These are phyloP conservation scores for Semicossyphus pulcher DNA, from an alignment of 2,113 vertebrate genomes.

Conservation along the genomic window DNA sequence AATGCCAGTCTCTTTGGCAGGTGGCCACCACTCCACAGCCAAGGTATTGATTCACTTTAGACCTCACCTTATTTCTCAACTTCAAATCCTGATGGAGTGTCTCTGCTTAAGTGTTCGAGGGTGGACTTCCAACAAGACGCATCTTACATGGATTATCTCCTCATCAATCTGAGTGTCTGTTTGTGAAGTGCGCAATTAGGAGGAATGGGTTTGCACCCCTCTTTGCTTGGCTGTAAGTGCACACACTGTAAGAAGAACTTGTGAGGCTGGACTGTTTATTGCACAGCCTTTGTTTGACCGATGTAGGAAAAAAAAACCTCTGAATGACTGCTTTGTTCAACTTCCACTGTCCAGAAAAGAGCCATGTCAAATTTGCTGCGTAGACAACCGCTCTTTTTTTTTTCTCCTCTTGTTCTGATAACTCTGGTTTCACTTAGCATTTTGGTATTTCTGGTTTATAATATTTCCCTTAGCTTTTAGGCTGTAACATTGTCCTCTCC, in stretches of 20 bases:
- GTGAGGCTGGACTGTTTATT: conserved; percentile 25
- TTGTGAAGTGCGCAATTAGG: conserved; percentile 59
- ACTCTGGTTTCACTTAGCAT: conserved; percentile 70
- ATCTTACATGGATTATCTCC: conserved; percentile 74
- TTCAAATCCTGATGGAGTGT: conserved; percentile 82
- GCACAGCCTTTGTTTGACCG: conserved; percentile 48
- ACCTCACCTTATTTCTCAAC: conserved; percentile 83
- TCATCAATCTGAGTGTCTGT: conserved; percentile 67
- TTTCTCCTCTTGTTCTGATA: conserved; percentile 34
- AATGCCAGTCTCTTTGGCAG: conserved; percentile 84
- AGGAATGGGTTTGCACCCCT: conserved; percentile 36
- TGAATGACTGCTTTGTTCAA: not conserved
- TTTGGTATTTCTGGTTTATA: conserved; percentile 53
- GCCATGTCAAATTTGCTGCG: conserved; percentile 22
- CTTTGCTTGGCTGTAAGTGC: conserved; percentile 17
- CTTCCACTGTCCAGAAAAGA: conserved; percentile 14
- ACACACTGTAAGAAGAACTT: conserved; percentile 12
- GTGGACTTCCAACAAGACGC: conserved; percentile 67
- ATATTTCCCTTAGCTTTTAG: conserved; percentile 53
- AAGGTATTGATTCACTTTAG: conserved; percentile 83
- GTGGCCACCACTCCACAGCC: conserved; percentile 76
- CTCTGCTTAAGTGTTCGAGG: conserved; percentile 77
- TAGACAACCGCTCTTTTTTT: conserved; percentile 30
- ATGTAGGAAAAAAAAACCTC: conserved; percentile 19
- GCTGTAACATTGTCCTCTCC: conserved; percentile 59